Conservation (phyloP, 2,113 vertebrate genomes). For the Cyrtonyx montezumae region DNA sequence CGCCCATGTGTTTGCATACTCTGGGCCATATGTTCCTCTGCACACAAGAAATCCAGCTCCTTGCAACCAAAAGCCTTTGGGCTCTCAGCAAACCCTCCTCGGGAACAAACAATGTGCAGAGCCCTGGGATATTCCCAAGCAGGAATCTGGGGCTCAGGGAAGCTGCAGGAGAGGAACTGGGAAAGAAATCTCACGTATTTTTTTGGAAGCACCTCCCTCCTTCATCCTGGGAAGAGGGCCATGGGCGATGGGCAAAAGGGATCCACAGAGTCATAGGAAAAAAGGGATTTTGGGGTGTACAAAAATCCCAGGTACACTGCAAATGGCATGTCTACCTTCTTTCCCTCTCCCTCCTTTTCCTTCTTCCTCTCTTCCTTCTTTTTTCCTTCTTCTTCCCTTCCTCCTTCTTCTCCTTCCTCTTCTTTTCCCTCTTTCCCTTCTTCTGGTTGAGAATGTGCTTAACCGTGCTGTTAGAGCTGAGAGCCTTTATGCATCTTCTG, state of each 20-base stretch:
- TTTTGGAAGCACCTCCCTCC: background rate
- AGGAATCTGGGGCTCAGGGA: too few species aligned
- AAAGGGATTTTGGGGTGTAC: too few species aligned
- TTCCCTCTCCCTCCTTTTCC: background rate
- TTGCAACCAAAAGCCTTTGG: background rate
- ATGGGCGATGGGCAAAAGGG: background rate
- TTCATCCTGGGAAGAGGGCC: background rate
- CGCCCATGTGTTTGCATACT: background rate
- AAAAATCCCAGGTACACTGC: background rate
- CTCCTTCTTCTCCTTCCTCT: background rate
- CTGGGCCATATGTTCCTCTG: background rate
- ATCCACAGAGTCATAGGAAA: background rate
- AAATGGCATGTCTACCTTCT: rapidly evolving
- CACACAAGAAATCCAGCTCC: background rate
- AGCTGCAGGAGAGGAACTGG: background rate
- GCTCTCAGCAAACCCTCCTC: background rate
- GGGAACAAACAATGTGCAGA: background rate
- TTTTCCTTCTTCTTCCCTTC: background rate
- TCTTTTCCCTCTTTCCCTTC: background rate
- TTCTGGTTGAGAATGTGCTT: background rate
- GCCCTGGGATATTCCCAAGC: background rate
- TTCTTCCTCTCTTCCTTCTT: background rate
- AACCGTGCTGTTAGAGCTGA: background rate
- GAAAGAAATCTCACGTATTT: background rate
- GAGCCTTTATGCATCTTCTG: background rate